These are phyloP conservation scores for Sebastes glaucus DNA, from an alignment of 2,797 vertebrate genomes.

Conservation along the genomic window DNA sequence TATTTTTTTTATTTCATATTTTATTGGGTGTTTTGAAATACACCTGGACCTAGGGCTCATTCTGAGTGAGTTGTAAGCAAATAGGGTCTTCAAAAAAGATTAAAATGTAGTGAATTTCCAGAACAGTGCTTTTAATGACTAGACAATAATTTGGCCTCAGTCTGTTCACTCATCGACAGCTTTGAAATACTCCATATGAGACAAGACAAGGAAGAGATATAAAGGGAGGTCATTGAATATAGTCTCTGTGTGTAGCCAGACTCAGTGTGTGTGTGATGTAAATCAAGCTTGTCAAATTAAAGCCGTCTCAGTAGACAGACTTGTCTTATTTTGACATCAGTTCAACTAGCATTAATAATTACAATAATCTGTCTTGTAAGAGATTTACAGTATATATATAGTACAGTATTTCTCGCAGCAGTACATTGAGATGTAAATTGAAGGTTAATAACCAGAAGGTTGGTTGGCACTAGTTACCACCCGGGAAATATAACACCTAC, in stretches of 20 bases:
- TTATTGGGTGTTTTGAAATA: not conserved
- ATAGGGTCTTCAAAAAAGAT: not conserved
- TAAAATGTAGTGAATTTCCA: not conserved
- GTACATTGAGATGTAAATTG: not conserved
- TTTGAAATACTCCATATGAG: conserved; percentile 19
- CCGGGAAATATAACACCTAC: not conserved
- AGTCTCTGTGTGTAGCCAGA: not conserved
- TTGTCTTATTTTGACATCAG: not conserved
- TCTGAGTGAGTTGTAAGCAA: not conserved
- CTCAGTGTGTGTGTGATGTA: not conserved
- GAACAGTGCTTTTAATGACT: not conserved
- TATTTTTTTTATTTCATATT: not conserved
- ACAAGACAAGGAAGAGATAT: not conserved
- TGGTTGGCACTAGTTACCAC: not conserved
- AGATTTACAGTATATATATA: not conserved
- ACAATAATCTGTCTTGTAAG: not conserved
- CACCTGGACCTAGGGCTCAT: not conserved
- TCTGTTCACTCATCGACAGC: not conserved
- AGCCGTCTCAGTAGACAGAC: not conserved
- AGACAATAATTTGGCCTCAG: not conserved
- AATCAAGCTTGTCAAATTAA: conserved; percentile 4
- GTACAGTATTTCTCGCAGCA: not conserved
- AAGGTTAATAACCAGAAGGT: not conserved
- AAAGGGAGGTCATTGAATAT: not conserved
- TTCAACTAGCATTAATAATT: not conserved